Base-by-base conservation (phyloP, 23 tunicate species). In the Oikopleura vanhoeffeni region DNA sequence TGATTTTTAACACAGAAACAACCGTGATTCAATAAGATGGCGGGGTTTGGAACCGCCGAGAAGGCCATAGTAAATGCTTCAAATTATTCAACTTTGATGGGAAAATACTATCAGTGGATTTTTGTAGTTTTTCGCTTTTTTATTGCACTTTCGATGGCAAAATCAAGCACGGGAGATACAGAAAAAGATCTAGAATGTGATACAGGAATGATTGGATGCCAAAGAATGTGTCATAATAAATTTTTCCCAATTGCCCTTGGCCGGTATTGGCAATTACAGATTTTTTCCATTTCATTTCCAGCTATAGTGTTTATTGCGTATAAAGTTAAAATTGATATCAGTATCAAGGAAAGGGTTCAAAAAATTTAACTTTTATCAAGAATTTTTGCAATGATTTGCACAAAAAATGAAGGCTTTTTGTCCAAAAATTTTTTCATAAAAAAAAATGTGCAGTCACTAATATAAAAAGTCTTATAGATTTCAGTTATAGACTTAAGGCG, bases 41-140 rank as follows among this genome's bases (percentile, higher is more conserved):
- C 79, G 38, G 79, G 79, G 2, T 71, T 71, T 38, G 79, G 79
- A 2, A 71, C 79, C 79, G 79, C 35, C 27, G 79, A 71, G 79
- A 71, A 71, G 79, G 35, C 27, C 2, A 71, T 71, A 4, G 79
- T 71, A 4, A 30, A 18, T 13, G 35, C 34, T 38, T 71, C 79
- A 32, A 28, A 71, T 2, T 71, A 18, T 71, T 18, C 79, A 3
- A 71, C 79, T 38, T 32, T 71, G 38, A 71, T 71, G 79, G 79
- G 79, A 32, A 71, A 71, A 71, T 71, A 71, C 38, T 71, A 71
- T 30, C 34, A 71, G 32, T 13, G 79, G 35, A 71, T 71, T 30
- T 71, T 71, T 71, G 79, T 71, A 2, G 79, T 71, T 38, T 71
- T 71, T 38, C 27, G 79, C 3, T 71, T 71, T 18, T 71, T 71